Conservation (phyloP, 2,113 vertebrate species). For the Lophura nycthemera region DNA sequence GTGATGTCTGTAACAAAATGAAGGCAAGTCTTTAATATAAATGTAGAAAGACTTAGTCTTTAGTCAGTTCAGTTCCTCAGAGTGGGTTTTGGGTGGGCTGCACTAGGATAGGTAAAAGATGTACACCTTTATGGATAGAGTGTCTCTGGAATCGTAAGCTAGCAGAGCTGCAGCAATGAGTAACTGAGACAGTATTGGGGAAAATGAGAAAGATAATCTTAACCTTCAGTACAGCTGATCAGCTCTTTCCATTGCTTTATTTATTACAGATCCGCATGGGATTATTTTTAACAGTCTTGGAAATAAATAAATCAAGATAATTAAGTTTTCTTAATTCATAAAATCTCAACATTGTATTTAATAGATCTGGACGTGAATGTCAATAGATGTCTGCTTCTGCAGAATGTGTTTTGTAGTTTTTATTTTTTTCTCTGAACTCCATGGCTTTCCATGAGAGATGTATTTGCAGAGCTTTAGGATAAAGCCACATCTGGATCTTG, state of each 20-base stretch:
- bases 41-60: conserved; percentile 3
- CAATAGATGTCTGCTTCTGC: background rate
- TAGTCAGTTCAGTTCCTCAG: conserved; percentile 1
- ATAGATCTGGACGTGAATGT: background rate
- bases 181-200: background rate
- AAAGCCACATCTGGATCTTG: conserved; percentile 31
- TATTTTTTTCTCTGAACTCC: background rate
- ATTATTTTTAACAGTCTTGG: background rate
- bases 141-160: background rate
- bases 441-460: background rate
- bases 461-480: conserved; percentile 45
- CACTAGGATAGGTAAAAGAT: background rate
- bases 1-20: background rate
- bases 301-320: background rate
- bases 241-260: background rate
- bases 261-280: background rate
- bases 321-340: background rate
- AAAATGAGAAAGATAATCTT: background rate
- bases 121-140: background rate
- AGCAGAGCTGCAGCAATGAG: background rate
- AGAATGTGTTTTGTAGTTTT: background rate
- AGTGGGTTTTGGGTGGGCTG: background rate
- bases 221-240: background rate
- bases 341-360: background rate
- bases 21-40: background rate